Conservation (phyloP, 1,140 invertebrate genomes). For the Euwallacea fornicatus region DNA sequence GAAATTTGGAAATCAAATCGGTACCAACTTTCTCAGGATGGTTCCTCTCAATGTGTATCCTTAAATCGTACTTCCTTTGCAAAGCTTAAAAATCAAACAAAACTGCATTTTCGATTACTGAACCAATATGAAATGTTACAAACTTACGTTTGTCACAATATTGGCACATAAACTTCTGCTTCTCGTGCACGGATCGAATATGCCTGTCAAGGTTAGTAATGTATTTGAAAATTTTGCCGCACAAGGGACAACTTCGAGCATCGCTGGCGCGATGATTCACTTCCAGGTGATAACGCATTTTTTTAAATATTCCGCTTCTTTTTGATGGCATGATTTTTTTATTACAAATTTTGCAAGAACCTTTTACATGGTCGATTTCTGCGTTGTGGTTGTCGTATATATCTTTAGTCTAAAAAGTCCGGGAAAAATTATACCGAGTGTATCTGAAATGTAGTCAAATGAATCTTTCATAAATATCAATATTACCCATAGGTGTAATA, state of each 20-base stretch:
- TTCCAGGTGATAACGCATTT: not conserved
- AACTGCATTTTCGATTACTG: not conserved
- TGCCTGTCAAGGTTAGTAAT: not conserved
- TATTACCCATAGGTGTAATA: not conserved
- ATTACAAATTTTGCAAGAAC: not conserved
- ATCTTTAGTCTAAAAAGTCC: slow-evolving; percentile 4
- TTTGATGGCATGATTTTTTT: not conserved
- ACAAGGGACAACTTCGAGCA: not conserved
- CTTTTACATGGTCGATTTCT: not conserved
- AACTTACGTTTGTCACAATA: slow-evolving; percentile 6
- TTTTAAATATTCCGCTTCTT: not conserved
- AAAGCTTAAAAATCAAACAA: not conserved
- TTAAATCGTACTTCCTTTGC: not conserved
- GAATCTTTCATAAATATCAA: not conserved
- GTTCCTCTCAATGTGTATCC: not conserved
- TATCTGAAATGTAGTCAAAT: not conserved
- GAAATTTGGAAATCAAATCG: not conserved
- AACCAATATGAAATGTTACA: not conserved
- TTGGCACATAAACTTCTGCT: slow-evolving; percentile 1
- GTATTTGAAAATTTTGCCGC: not conserved
- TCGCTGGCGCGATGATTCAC: not conserved
- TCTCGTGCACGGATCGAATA: not conserved
- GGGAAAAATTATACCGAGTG: not conserved
- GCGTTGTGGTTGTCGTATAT: not conserved
- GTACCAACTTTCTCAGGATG: not conserved